phyloP scores from a whole-genome alignment of 2,113 vertebrate genomes.

The Triplophysa rosa region DNA sequence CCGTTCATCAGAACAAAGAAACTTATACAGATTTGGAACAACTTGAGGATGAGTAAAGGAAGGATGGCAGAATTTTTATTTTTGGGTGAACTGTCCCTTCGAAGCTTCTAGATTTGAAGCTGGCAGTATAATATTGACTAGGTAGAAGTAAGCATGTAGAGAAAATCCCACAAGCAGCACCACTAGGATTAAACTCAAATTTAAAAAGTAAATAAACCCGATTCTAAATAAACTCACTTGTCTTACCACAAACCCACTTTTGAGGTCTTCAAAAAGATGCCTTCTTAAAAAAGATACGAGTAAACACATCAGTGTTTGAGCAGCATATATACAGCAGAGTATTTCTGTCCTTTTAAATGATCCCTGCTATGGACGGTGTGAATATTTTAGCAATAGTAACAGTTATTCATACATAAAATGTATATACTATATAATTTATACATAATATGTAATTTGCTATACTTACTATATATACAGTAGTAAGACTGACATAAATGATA shows the following conservation, averaged over 20 bases:
- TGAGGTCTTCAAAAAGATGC: neutral
- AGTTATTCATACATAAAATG: too few relatives aligned
- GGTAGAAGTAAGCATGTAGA: neutral
- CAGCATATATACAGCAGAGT: neutral
- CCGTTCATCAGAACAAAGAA: too few relatives aligned
- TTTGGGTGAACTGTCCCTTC: too few relatives aligned
- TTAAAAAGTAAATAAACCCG: neutral
- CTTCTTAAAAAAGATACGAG: neutral
- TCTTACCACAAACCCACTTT: constrained; percentile 12
- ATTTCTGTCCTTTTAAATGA: constrained; percentile 19
- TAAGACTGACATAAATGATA: neutral
- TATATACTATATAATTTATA: too few relatives aligned
- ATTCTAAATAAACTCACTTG: constrained; percentile 8
- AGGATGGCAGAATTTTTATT: too few relatives aligned
- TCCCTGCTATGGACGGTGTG: neutral
- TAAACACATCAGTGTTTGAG: neutral
- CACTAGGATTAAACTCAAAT: constrained; percentile 2
- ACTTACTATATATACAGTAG: too few relatives aligned
- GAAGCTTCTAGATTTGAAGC: too few relatives aligned
- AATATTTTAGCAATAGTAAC: neutral
- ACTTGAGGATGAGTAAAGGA: too few relatives aligned
- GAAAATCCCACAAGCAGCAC: constrained; percentile 11
- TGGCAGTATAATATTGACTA: too few relatives aligned
- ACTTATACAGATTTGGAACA: too few relatives aligned
- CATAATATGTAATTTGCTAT: too few relatives aligned